Base-by-base conservation (phyloP, 2,888 invertebrate species). In the Taphrorychus bicolor region DNA sequence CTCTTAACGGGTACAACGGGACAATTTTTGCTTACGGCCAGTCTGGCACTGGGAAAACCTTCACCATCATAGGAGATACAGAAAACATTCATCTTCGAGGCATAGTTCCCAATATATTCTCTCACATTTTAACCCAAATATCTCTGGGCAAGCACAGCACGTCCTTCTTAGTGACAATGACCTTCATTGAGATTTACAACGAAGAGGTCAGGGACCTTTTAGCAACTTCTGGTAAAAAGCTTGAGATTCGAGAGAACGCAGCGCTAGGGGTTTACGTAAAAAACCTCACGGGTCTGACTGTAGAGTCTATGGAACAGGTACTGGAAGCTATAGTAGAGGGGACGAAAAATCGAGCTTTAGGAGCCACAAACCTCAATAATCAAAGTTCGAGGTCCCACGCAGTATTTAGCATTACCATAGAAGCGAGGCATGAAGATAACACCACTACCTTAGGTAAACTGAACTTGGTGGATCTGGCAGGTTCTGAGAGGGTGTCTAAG, bases 171-270 rank as follows among this genome's bases (percentile, higher is more conserved):
- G 97, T 98, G 5, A 89, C 97, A 70, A 97, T 97, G 5, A 97
- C 97, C 0, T 98, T 97, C 81, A 85, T 98, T 83, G 98, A 98
- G 85, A 98, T 98, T 66, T 98, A 98, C 83, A 98, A 98, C 81
- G 98, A 98, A 82, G 97, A 98, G 82, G 94, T 98, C 0, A 87
- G 97, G 19, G 98, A 98, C 83, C 85, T 98, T 32, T 45, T 76
- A 78, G 1, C 89, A 71, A 88, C 87, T 74, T 74, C 77, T 2
- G 89, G 89, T 71, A 88, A 71, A 40, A 89, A 91, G 74, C 84
- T 96, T 2, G 95, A 95, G 81, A 92, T 97, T 0, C 95, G 96
- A 82, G 98, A 98, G 82, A 85, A 95, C 2, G 94, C 97, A 0
- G 97, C 97, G 75, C 90, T 96, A 63, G 97, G 98, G 1, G 97